These are phyloP conservation scores for Oryzias sinensis DNA, from an alignment of 2,797 vertebrate species.

Conservation along the genomic window DNA sequence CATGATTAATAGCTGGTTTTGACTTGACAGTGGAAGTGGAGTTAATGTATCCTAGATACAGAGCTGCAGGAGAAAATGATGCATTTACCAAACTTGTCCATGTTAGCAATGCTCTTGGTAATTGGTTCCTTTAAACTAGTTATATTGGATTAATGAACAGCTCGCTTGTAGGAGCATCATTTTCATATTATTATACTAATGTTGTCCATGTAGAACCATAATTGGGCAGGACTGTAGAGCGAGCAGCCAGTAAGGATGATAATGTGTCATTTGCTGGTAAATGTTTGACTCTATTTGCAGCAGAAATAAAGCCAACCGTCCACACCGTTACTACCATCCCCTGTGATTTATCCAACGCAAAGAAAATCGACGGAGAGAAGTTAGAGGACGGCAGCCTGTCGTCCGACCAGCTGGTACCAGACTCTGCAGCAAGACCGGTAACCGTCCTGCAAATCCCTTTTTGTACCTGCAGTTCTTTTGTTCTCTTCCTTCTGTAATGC, in stretches of 20 bases:
- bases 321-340: conserved; percentile 52
- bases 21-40: conserved; percentile 24
- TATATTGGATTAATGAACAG: conserved; percentile 5
- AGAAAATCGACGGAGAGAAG: conserved; percentile 66
- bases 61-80: conserved; percentile 11
- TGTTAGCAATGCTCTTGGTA: conserved; percentile 1
- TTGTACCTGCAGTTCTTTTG: conserved; percentile 18
- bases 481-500: conserved; percentile 8
- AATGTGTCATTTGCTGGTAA: conserved; percentile 18
- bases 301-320: conserved; percentile 43
- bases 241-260: not conserved
- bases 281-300: conserved; percentile 24
- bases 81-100: conserved; percentile 3
- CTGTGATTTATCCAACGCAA: conserved; percentile 50
- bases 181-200: conserved; percentile 6
- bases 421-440: conserved; percentile 67
- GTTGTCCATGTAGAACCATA: not conserved
- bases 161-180: not conserved
- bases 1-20: conserved; percentile 27
- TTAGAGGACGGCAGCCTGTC: conserved; percentile 56
- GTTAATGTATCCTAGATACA: conserved; percentile 5
- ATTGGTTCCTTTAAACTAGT: conserved; percentile 7
- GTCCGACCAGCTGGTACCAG: conserved; percentile 75
- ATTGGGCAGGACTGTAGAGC: conserved; percentile 1
- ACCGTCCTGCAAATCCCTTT: conserved; percentile 19